These are phyloP conservation scores for Halictus ligatus DNA, from an alignment of 2,888 invertebrate genomes.

Conservation along the genomic window DNA sequence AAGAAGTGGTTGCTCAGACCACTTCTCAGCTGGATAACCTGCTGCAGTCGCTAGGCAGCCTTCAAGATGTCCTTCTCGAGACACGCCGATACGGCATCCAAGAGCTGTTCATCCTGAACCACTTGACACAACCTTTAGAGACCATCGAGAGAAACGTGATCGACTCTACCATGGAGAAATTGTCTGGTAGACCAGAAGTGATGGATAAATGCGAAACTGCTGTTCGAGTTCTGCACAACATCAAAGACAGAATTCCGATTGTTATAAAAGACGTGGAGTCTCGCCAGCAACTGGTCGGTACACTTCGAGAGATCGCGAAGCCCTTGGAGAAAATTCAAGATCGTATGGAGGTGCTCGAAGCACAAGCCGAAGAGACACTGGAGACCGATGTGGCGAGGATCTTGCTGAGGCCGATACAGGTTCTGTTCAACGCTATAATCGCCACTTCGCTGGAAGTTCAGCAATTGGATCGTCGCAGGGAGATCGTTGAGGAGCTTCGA, in stretches of 20 bases:
- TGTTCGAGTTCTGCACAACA: conserved; percentile 65
- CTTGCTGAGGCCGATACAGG: conserved; percentile 69
- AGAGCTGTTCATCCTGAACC: conserved; percentile 74
- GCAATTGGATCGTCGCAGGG: conserved; percentile 62
- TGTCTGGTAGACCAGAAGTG: conserved; percentile 29
- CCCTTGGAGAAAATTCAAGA: conserved; percentile 72
- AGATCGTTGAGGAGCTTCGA: conserved; percentile 63
- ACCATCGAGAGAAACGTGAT: conserved; percentile 69
- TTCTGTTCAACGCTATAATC: conserved; percentile 63
- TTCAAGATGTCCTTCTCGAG: conserved; percentile 49
- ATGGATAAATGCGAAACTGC: conserved; percentile 49
- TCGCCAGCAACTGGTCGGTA: conserved; percentile 70
- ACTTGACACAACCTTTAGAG: conserved; percentile 68
- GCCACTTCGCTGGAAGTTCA: conserved; percentile 57
- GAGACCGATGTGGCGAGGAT: conserved; percentile 73
- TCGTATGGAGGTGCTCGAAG: conserved; percentile 68
- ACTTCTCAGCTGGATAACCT: conserved; percentile 38
- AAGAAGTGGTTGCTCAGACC: conserved; percentile 37
- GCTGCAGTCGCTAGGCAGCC: conserved; percentile 41
- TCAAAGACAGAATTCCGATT: conserved; percentile 69
- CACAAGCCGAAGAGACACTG: conserved; percentile 63
- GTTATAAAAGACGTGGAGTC: conserved; percentile 67
- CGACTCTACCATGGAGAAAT: conserved; percentile 57
- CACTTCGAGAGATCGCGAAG: conserved; percentile 72
- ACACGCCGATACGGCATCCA: conserved; percentile 69